Evolutionary conservation across 2,888 invertebrate genomes (phyloP), one percentile per base, ranked within the genome.

Genomic region (Busseola fusca): DNA sequence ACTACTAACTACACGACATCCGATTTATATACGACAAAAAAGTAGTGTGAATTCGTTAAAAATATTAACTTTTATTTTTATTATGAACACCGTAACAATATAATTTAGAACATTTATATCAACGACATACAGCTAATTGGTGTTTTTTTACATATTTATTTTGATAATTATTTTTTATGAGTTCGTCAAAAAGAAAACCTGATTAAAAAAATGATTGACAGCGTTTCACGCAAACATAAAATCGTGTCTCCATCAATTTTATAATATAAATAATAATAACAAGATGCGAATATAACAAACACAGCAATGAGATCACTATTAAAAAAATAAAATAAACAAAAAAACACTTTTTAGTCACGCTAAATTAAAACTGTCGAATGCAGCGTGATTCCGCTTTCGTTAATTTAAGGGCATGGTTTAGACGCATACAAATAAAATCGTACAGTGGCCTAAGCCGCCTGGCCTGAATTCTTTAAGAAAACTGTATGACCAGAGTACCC

Each of bases 271-370:
- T 4, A 50, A 74, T 58, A 70, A 64, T 79, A 76, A 82, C 72
- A 74, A 79, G 62, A 72, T 27, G 54, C 66, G 60, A 78, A 74
- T 72, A 74, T 67, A 83, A 84, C 64, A 74, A 74, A 79, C 70
- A 74, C 81, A 85, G 84, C 82, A 74, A 34, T 86, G 86, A 86
- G 84, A 86, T 86, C 86, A 73, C 75, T 74, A 76, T 60, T 27
- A 65, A 72, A 70, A 69, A 72, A 65, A 64, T n/a, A 64, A 59
- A 42, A 27, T 37, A 30, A 21, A 25, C 34, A 34, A 54, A 67
- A 59, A 57, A n/a, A 6, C 27, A 30, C 34, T 69, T 65, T 60
- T 34, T 50, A 59, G 56, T 65, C 64, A 52, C 68, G 57, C 59
- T 63, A 60, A 69, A 62, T 40, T 58, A n/a, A 14, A 30, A 12